Percentiles rank a stretch among this genome's conserved stretches.
Conservation (phyloP, 1,140 invertebrate genomes). For the Eriocheir sinensis region DNA sequence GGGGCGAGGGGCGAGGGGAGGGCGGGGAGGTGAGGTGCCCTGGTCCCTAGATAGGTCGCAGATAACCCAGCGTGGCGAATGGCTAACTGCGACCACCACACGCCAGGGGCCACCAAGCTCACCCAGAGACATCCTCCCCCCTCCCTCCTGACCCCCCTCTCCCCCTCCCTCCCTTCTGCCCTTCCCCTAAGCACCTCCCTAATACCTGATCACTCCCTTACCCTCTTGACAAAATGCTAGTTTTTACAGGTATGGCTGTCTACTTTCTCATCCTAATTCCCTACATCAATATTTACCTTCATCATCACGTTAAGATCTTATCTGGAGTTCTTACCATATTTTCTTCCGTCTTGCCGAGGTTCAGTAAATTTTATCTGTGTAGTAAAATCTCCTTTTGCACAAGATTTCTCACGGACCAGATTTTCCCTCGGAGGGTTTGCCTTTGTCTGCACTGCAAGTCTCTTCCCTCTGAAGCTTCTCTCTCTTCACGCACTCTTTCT, state of each 20-base stretch:
- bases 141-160: neutral
- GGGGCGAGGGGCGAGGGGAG: neutral
- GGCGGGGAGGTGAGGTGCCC: neutral
- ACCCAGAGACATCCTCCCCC: neutral
- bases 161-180: neutral
- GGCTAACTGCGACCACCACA: conserved; percentile 43
- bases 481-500: neutral
- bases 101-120: conserved; percentile 42
- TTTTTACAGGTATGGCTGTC: neutral
- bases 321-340: neutral
- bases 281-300: conserved; percentile 38
- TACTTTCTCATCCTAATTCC: neutral
- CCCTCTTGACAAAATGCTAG: conserved; percentile 29
- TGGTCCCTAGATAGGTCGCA: conserved; percentile 6
- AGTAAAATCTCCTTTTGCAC: no score
- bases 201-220: conserved; percentile 12
- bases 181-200: conserved; percentile 3
- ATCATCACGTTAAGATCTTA: neutral
- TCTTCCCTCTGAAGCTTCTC: no score
- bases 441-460: neutral
- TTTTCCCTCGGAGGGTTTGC: neutral
- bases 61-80: conserved; percentile 56
- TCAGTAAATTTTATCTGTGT: no score
- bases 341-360: neutral
- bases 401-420: neutral